Base-by-base conservation (phyloP, 2,888 invertebrate genomes). In the Zygaena filipendulae region DNA sequence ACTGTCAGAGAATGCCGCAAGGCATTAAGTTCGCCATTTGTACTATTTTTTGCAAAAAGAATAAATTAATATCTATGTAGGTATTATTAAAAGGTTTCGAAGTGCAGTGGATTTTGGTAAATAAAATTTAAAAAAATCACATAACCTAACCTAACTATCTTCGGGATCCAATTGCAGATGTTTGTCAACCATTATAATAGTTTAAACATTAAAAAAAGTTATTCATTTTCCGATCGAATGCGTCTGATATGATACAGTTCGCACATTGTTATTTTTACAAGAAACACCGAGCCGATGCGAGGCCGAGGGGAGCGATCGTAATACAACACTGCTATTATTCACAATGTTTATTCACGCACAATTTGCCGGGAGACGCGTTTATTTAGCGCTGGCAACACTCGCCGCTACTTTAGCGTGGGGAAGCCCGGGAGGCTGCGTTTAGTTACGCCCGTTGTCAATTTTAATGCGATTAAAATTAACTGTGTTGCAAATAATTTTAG, bases 341-440 rank as follows among this genome's bases (percentile, higher is more conserved):
- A 43, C 57, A 43, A 49, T 77, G 72, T 75, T 75, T 72, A 64
- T 68, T 57, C 72, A 74, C 72, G 77, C 70, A 72, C 77, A 77
- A 77, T 79, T 79, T 77, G 75, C 69, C 42, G 49, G 43, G 49
- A 38, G 42, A 35, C 40, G 50, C 56, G 74, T 75, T 74, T 74
- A 69, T 74, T 68, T 59, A 63, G 59, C 52, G 53, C 46, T 72
- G 62, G 68, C 70, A 64, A 71, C 72, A 70, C 52, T 58, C 44
- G 43, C 47, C 40, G 47, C 26, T 36, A 29, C 29, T 24, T 19
- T 29, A 11, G 27, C 31, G 35, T 26, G 41, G 40, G 45, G 43
- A 21, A 31, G 27, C 13, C 20, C 24, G 16, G 25, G 20, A 9
- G 4, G 11, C n/a, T 11, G 25, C 24, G 32, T 29, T 32, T 25